A percentile compares a stretch with the other conserved stretches of the same genome.
Conservation (phyloP, 2,113 vertebrate species). For the Corythaixoides concolor region DNA sequence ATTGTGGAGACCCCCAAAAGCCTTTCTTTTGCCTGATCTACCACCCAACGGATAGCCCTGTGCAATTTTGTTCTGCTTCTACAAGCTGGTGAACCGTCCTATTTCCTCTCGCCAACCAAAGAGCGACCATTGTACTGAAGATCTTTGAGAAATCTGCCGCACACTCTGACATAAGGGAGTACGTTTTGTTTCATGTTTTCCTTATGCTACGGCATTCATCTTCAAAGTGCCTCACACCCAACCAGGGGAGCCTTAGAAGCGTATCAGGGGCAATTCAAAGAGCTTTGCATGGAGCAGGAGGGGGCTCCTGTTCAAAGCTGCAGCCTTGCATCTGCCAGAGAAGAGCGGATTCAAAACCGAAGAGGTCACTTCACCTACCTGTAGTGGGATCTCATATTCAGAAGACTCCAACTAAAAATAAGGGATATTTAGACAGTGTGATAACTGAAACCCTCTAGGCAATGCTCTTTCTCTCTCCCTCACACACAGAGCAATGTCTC, state of each 20-base stretch:
- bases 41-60: not conserved
- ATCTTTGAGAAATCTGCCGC: slow-evolving; percentile 44
- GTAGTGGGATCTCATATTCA: slow-evolving; percentile 55
- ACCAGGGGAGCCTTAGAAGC: slow-evolving; percentile 55
- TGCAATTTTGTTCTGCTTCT: not conserved
- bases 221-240: slow-evolving; percentile 38
- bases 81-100: not conserved
- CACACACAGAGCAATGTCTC: not conserved
- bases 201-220: slow-evolving; percentile 56
- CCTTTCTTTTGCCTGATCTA: not conserved
- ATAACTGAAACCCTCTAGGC: slow-evolving; percentile 18
- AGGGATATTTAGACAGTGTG: slow-evolving; percentile 35
- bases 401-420: slow-evolving; percentile 62
- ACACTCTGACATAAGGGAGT: slow-evolving; percentile 48
- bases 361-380: slow-evolving; percentile 63
- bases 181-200: slow-evolving; percentile 51
- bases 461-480: slow-evolving; percentile 5
- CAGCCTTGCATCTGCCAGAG: slow-evolving; percentile 27
- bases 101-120: slow-evolving; percentile 42
- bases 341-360: slow-evolving; percentile 53
- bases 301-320: slow-evolving; percentile 59
- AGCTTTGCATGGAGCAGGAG: slow-evolving; percentile 60
- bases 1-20: not conserved
- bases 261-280: slow-evolving; percentile 63
- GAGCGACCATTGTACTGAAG: slow-evolving; percentile 20